Conservation (phyloP, 2,113 vertebrate species). For the Pluvianellus socialis region DNA sequence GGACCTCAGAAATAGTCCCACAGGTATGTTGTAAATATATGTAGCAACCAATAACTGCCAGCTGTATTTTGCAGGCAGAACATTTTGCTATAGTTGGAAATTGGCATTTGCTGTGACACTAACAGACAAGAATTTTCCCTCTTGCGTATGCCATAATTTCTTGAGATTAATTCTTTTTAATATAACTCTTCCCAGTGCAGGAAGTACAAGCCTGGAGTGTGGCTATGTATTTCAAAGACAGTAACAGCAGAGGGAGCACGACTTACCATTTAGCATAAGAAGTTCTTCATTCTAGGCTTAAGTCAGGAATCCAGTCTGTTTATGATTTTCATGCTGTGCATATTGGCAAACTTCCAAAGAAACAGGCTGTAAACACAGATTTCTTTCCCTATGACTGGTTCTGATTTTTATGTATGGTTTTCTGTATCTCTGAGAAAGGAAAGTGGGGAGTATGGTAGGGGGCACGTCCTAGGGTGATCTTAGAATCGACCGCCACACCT, state of each 20-base stretch:
- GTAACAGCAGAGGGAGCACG: conserved; percentile 46
- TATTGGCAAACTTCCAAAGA: neutral
- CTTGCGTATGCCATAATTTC: neutral
- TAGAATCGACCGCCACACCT: neutral
- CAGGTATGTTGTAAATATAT: neutral
- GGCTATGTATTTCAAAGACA: neutral
- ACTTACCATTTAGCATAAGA: neutral
- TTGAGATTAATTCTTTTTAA: neutral
- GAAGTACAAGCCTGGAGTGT: neutral
- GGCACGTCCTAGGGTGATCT: neutral
- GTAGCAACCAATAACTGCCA: neutral
- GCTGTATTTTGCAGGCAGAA: neutral
- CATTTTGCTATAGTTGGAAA: fast-evolving
- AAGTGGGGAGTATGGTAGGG: neutral
- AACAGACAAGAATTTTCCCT: neutral
- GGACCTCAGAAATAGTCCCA: neutral
- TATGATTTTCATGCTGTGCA: conserved; percentile 18
- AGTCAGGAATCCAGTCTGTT: conserved; percentile 9
- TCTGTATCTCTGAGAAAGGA: neutral
- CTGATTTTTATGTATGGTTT: neutral
- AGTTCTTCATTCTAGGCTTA: neutral
- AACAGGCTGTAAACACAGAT: conserved; percentile 38
- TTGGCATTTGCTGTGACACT: neutral
- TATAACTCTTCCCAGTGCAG: neutral
- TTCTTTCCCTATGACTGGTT: conserved; percentile 31